phyloP scores from a whole-genome alignment of 2,113 vertebrate species.

The Coracopsis vasa region DNA sequence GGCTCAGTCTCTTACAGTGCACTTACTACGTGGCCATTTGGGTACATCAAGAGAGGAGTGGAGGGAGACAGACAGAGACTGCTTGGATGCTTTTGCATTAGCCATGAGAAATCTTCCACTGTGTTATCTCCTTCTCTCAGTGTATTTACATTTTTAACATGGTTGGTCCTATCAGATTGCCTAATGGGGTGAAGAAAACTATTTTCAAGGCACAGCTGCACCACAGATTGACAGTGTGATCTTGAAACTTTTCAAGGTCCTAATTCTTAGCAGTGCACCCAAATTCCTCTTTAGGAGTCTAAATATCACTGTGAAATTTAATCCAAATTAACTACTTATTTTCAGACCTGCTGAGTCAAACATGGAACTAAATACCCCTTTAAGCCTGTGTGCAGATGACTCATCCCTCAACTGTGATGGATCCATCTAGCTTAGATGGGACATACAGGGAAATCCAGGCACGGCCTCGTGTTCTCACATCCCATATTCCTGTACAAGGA shows the following conservation, averaged over 20 bases:
- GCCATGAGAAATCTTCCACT: not conserved
- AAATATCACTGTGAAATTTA: not conserved
- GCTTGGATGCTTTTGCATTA: not conserved
- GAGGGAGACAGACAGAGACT: not conserved
- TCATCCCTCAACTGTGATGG: accelerated
- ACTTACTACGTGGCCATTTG: not conserved
- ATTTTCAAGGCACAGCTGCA: not conserved
- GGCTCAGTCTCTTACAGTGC: not conserved
- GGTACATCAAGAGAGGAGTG: not conserved
- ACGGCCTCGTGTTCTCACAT: not conserved
- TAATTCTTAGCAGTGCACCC: not conserved
- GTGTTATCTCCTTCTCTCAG: not conserved
- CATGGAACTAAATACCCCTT: not conserved
- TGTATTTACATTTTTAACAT: not conserved
- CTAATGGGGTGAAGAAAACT: not conserved
- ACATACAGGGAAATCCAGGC: not conserved
- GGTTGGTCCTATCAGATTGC: not conserved
- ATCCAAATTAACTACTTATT: not conserved
- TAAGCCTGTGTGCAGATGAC: not conserved
- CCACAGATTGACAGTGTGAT: not conserved
- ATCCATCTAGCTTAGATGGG: not conserved
- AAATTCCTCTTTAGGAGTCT: not conserved
- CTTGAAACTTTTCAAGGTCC: not conserved
- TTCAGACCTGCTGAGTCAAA: not conserved
- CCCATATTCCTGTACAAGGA: not conserved